phyloP scores from a whole-genome alignment of 2,113 vertebrate species.

The Pteropus alecto region DNA sequence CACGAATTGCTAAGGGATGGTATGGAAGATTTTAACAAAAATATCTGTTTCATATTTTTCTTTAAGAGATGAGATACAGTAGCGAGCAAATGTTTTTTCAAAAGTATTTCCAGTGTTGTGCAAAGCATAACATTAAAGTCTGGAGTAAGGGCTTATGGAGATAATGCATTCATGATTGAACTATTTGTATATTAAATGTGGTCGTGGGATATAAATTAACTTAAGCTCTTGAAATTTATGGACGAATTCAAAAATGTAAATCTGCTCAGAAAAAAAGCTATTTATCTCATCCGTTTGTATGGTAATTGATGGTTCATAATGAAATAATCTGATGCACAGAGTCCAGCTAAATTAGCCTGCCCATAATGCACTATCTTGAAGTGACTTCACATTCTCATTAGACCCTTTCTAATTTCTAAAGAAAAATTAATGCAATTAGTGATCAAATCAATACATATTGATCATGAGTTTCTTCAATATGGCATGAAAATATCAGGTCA shows the following conservation, averaged over 20 bases:
- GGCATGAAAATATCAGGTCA: conserved; percentile 84
- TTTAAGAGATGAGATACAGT: conserved; percentile 31
- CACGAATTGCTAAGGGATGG: background rate
- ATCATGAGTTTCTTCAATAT: conserved; percentile 82
- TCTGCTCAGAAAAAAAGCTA: conserved; percentile 80
- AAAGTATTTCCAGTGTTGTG: conserved; percentile 51
- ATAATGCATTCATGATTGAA: conserved; percentile 76
- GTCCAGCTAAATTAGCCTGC: conserved; percentile 81
- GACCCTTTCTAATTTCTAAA: conserved; percentile 83
- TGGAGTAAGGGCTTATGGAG: conserved; percentile 62
- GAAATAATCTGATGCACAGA: conserved; percentile 86
- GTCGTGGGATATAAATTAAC: conserved; percentile 75
- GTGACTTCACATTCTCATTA: conserved; percentile 87
- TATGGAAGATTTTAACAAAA: conserved; percentile 27
- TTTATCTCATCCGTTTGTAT: conserved; percentile 84
- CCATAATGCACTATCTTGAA: conserved; percentile 84
- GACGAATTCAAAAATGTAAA: conserved; percentile 84
- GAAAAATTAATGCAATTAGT: conserved; percentile 89
- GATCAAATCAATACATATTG: conserved; percentile 86
- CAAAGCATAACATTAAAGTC: conserved; percentile 64
- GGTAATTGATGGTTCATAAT: conserved; percentile 84
- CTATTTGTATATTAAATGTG: conserved; percentile 79
- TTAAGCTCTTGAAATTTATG: conserved; percentile 82
- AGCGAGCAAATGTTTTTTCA: background rate
- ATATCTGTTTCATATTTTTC: conserved; percentile 6